Base-by-base conservation (phyloP, 2,888 invertebrate species). In the Hetaerina titia region DNA sequence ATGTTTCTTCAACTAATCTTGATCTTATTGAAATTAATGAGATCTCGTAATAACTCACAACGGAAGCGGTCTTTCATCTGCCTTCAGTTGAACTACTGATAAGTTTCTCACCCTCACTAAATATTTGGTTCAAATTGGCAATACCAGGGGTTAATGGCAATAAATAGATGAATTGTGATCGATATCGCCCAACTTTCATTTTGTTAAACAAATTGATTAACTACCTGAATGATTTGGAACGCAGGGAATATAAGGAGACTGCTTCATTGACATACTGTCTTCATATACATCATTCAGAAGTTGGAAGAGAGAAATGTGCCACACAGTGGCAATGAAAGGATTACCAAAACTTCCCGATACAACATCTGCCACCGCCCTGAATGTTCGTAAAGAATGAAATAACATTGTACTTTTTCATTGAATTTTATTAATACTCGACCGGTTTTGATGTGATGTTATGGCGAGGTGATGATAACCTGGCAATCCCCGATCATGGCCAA, bases 371-470 rank as follows among this genome's bases (percentile, higher is more conserved):
- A 15, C 81, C 25, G 15, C 31, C 7, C 31, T 13, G 25, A 22
- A n/a, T 9, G 74, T 19, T 74, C 13, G n/a, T 31, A 15, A 2
- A 5, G 31, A 31, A 81, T 81, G 11, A 31, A 31, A 81, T 81
- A 81, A 31, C 31, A 31, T 31, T 31, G 25, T 81, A 31, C 31
- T 31, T 31, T 81, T 15, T 4, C 81, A 81, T 81, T 81, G 81
- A 31, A 81, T 31, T 81, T 81, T n/a, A 81, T 81, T 81, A 81
- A 81, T 81, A 31, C 81, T 7, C 13, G 81, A 81, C 81, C 81
- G 81, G 81, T 81, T 81, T 31, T 15, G 45, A 1, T 45, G 81
- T 81, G 25, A 31, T 31, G 25, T 81, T 31, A 81, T 81, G 81
- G 25, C 13, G 25, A 25, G 81, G 81, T 11, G 25, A 13, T 81